Percentiles rank a stretch among this genome's conserved stretches.
phyloP scores from a whole-genome alignment of 35 echinoderm and acorn worm genomes.

The Amphiura filiformis region DNA sequence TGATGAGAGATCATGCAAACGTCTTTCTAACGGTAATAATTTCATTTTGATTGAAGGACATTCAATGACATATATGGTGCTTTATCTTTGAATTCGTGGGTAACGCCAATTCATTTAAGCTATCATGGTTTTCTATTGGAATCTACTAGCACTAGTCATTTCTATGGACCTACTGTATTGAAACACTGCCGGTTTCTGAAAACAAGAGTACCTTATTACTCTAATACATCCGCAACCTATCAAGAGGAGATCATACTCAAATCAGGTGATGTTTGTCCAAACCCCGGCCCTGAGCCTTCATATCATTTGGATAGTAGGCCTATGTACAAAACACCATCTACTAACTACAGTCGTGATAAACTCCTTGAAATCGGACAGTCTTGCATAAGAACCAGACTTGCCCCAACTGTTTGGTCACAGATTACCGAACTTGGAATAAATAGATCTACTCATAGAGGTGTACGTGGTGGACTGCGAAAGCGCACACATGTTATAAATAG shows the following conservation, averaged over 20 bases:
- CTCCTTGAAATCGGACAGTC: not conserved
- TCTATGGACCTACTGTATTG: not conserved
- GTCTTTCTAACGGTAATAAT: no score
- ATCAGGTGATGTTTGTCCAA: not conserved
- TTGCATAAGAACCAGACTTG: not conserved
- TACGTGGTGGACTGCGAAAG: not conserved
- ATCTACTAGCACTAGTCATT: not conserved
- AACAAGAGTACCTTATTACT: not conserved
- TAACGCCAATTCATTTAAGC: no score
- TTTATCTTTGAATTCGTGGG: no score
- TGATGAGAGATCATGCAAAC: no score
- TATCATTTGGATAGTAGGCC: not conserved
- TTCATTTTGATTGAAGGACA: no score
- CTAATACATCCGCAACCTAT: not conserved
- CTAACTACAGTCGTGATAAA: not conserved
- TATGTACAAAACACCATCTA: not conserved
- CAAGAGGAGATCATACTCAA: not conserved
- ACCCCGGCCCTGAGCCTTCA: not conserved
- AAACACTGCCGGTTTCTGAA: not conserved
- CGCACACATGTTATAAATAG: not conserved
- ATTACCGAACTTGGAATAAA: not conserved
- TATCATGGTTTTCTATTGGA: not conserved
- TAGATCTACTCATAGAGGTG: not conserved
- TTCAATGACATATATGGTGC: no score
- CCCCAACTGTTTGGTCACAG: not conserved